A percentile compares a stretch with the other conserved stretches of the same genome.
phyloP scores from a whole-genome alignment of 2,797 vertebrate species.

The Lophura swinhoii region DNA sequence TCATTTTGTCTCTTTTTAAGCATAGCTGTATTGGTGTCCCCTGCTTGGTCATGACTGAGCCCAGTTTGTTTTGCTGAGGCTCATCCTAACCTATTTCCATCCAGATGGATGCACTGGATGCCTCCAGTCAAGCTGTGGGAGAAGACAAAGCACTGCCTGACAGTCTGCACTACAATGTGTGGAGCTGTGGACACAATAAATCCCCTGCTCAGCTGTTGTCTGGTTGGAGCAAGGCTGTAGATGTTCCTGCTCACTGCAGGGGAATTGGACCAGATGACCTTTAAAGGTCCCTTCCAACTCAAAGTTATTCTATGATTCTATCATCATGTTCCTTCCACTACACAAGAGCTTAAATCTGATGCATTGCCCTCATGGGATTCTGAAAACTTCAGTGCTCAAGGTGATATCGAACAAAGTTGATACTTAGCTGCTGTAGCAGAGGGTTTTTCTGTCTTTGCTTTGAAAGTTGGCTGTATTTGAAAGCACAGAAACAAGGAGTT shows the following conservation, averaged over 20 bases:
- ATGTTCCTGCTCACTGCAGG: too few relatives aligned
- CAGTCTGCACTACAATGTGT: neutral
- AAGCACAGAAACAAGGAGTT: neutral
- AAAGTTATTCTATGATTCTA: neutral
- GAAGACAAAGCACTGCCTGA: neutral
- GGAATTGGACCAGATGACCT: neutral
- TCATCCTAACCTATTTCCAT: neutral
- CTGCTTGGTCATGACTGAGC: neutral
- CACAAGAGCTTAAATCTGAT: neutral
- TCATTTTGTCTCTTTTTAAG: neutral
- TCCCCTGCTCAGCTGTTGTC: neutral
- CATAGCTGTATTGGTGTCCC: neutral
- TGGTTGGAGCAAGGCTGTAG: neutral
- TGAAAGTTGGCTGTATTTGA: neutral
- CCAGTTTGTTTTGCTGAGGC: neutral
- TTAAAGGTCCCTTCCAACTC: neutral
- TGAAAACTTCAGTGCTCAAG: neutral
- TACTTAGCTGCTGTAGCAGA: neutral
- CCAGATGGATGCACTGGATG: neutral
- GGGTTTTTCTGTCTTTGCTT: neutral
- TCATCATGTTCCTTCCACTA: neutral
- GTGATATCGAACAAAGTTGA: neutral
- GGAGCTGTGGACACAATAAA: rapidly evolving
- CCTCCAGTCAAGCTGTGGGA: rapidly evolving
- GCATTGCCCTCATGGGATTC: neutral